Percentiles rank a stretch among this genome's conserved stretches.
Evolutionary conservation across 1,140 invertebrate species (phyloP).

Genomic region (Oryzaephilus surinamensis): DNA sequence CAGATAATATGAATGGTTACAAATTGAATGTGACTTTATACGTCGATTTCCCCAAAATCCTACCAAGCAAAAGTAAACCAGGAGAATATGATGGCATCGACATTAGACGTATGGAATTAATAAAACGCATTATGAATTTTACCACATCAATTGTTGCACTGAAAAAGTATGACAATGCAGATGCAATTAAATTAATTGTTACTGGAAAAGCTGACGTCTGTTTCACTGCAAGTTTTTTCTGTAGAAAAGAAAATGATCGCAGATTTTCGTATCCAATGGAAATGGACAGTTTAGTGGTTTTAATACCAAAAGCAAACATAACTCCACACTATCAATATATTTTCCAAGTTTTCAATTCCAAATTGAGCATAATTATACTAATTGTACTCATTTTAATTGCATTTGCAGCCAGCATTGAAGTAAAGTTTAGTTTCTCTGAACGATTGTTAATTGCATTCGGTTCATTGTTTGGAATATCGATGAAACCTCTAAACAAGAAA

Average conservation of each 20-base stretch:
- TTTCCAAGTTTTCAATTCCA: too few species aligned
- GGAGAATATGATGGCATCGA: neutral
- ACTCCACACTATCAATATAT: neutral
- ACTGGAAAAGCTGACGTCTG: slow-evolving; percentile 1
- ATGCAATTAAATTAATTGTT: neutral
- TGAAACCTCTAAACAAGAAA: too few species aligned
- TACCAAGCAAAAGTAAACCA: slow-evolving; percentile 1
- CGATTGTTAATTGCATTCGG: too few species aligned
- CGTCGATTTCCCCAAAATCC: neutral
- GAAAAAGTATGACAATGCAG: neutral
- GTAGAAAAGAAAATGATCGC: neutral
- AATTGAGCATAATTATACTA: too few species aligned
- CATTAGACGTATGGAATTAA: slow-evolving; percentile 1
- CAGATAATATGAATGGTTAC: slow-evolving; percentile 5
- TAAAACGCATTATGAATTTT: slow-evolving; percentile 1
- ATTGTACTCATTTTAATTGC: too few species aligned
- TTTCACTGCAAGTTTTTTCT: slow-evolving; percentile 1
- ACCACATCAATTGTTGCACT: slow-evolving; percentile 1
- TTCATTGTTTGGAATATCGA: too few species aligned
- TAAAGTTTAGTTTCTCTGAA: too few species aligned
- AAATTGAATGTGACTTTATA: slow-evolving; percentile 1
- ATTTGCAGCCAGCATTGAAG: too few species aligned
- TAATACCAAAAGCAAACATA: neutral
- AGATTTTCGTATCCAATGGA: slow-evolving; percentile 1
- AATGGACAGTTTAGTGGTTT: neutral